phyloP scores from a whole-genome alignment of 2,888 invertebrate genomes.

The Drosophila robusta region DNA sequence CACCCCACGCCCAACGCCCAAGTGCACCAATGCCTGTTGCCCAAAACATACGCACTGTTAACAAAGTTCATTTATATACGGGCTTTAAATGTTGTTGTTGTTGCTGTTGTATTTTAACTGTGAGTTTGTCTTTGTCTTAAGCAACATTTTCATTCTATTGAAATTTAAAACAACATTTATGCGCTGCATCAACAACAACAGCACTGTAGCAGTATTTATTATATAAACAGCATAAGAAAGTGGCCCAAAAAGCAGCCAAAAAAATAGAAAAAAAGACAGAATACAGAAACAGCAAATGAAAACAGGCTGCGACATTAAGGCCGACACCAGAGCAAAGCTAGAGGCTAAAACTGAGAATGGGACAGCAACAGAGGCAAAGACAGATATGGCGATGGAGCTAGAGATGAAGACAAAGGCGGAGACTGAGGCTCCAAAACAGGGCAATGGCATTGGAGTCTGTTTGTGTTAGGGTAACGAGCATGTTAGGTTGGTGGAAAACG shows the following conservation, averaged over 20 bases:
- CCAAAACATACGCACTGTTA: constrained; percentile 35
- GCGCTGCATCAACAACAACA: constrained; percentile 51
- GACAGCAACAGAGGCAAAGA: constrained; percentile 1
- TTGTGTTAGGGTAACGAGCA: constrained; percentile 27
- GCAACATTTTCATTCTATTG: constrained; percentile 52
- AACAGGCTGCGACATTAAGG: constrained; percentile 46
- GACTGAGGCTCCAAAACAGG: not conserved
- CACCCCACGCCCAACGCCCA: constrained; percentile 7
- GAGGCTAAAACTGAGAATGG: constrained; percentile 31
- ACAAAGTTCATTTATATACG: constrained; percentile 70
- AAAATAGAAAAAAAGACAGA: not conserved
- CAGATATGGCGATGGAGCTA: not conserved
- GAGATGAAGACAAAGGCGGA: not conserved
- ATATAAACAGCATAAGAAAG: constrained; percentile 56
- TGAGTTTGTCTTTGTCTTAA: constrained; percentile 44
- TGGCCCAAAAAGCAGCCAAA: constrained; percentile 30
- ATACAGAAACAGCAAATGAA: constrained; percentile 20
- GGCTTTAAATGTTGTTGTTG: constrained; percentile 30
- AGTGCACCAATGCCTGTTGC: not conserved
- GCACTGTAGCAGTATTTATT: constrained; percentile 40
- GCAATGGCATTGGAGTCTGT: constrained; percentile 42
- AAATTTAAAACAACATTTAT: constrained; percentile 76
- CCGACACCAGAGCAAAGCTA: constrained; percentile 42
- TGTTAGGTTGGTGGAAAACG: constrained; percentile 39
- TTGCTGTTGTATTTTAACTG: constrained; percentile 33